Conservation (phyloP, 2,113 vertebrate species). For the Hoplias malabaricus region DNA sequence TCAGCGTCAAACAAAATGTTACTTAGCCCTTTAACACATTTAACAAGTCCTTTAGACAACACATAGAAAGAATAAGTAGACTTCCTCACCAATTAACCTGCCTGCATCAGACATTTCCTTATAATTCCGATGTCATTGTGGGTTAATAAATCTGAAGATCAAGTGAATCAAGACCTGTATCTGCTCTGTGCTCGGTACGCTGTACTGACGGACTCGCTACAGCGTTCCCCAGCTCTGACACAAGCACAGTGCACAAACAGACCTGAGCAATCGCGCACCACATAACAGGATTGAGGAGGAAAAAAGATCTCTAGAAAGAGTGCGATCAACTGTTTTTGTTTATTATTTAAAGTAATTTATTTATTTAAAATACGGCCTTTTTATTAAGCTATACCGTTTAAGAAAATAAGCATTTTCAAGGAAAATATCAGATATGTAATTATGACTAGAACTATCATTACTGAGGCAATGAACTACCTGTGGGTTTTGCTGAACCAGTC, state of each 20-base stretch:
- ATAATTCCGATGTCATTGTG: slow-evolving; percentile 52
- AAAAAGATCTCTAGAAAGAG: background rate
- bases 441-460: no score
- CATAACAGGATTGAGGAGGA: background rate
- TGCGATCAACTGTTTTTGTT: no score
- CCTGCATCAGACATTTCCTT: slow-evolving; percentile 19
- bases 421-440: no score
- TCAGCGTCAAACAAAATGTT: no score
- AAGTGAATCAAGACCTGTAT: no score
- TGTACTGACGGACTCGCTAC: background rate
- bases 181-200: no score
- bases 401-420: no score
- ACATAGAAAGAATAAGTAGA: background rate
- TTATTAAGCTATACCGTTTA: no score
- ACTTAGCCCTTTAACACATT: background rate
- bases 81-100: slow-evolving; percentile 3
- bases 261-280: slow-evolving; percentile 1
- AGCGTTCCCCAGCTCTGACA: background rate
- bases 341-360: no score
- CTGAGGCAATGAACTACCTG: no score
- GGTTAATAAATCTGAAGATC: background rate
- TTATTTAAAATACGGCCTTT: no score
- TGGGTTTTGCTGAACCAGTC: no score
- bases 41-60: background rate
- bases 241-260: background rate